Evolutionary conservation across 2,113 vertebrate species (phyloP).

Genomic region (Trichomycterus rosablanca): DNA sequence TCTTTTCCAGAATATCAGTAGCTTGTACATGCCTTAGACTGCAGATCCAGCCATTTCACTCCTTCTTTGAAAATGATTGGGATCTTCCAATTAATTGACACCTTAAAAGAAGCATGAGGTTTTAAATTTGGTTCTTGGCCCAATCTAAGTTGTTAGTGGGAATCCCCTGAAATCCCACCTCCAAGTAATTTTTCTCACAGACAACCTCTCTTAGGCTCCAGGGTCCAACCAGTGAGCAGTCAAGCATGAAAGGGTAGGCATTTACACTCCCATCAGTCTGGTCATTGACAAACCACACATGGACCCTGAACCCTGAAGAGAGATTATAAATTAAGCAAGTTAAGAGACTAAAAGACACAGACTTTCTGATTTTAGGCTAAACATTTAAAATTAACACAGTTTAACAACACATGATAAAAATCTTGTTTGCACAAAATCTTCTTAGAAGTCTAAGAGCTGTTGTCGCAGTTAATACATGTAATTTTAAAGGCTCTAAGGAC

Average conservation of each 20-base stretch:
- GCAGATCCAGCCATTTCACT: constrained; percentile 8
- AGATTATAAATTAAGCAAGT: too few species aligned
- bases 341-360: too few species aligned
- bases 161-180: constrained; percentile 25
- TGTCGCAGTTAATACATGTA: too few species aligned
- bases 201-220: constrained; percentile 47
- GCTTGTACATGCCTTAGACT: too few species aligned
- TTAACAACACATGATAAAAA: too few species aligned
- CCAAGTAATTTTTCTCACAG: constrained; percentile 51
- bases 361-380: too few species aligned
- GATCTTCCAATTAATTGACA: constrained; percentile 39
- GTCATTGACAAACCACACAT: constrained; percentile 46
- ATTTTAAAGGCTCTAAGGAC: too few species aligned
- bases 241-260: constrained; percentile 44
- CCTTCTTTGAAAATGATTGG: constrained; percentile 3
- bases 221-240: constrained; percentile 23
- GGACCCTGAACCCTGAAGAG: constrained; percentile 42
- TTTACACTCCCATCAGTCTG: constrained; percentile 13
- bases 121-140: background rate
- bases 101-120: constrained; percentile 25
- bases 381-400: too few species aligned
- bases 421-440: too few species aligned
- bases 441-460: too few species aligned
- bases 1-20: too few species aligned
- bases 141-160: background rate